These are phyloP conservation scores for Apus apus DNA, from an alignment of 2,113 vertebrate genomes.

Conservation along the genomic window DNA sequence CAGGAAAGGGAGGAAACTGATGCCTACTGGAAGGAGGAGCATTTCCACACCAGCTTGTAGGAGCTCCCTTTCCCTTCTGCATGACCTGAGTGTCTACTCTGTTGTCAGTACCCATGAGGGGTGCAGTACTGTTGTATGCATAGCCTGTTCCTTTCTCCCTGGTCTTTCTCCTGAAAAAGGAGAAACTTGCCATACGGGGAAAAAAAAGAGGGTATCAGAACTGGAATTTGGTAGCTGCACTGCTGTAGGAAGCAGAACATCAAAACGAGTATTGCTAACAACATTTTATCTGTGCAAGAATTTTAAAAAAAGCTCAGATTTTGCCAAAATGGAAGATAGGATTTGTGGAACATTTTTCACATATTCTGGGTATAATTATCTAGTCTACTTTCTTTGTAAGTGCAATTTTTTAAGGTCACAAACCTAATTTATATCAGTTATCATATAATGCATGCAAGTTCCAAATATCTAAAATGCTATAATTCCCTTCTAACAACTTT, in stretches of 20 bases:
- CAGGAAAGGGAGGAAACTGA: not conserved
- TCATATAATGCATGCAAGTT: conserved; percentile 27
- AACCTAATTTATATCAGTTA: conserved; percentile 21
- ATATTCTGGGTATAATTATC: not conserved
- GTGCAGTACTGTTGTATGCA: not conserved
- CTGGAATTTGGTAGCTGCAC: not conserved
- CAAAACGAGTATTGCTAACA: not conserved
- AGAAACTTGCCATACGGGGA: not conserved
- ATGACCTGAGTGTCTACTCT: not conserved
- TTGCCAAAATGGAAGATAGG: not conserved
- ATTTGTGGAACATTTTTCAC: not conserved
- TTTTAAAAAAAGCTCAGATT: not conserved
- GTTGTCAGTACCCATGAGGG: no score
- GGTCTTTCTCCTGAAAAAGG: not conserved
- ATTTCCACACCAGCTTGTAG: not conserved
- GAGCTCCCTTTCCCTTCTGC: not conserved
- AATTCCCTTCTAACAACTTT: conserved; percentile 35
- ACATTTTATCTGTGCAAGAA: not conserved
- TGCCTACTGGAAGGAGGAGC: not conserved
- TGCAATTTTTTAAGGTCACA: conserved; percentile 39
- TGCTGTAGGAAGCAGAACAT: not conserved
- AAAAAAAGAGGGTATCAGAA: not conserved
- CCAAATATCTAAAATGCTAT: conserved; percentile 48
- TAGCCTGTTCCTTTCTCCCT: not conserved
- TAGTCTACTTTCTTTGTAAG: not conserved